These are phyloP conservation scores for Ondatra zibethicus DNA, from an alignment of 2,113 vertebrate genomes.

Conservation along the genomic window DNA sequence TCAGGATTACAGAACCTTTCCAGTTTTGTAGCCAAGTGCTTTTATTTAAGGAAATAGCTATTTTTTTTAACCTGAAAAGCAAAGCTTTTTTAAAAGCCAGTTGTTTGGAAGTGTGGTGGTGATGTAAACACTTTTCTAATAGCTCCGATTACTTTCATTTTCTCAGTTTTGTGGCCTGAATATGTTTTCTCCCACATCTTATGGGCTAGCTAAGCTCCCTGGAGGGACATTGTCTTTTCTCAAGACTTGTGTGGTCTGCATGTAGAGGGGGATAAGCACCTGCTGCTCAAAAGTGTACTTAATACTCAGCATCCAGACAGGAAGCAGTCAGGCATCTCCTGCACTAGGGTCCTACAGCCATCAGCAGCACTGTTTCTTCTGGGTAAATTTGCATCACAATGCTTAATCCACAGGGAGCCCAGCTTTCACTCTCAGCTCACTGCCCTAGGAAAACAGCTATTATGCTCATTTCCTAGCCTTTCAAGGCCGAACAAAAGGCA, in stretches of 20 bases:
- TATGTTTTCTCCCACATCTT: constrained; percentile 72
- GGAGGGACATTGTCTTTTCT: constrained; percentile 82
- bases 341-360: constrained; percentile 73
- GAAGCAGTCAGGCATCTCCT: constrained; percentile 79
- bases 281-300: constrained; percentile 83
- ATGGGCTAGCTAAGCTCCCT: constrained; percentile 76
- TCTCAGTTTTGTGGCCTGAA: constrained; percentile 74
- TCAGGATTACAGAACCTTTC: not conserved
- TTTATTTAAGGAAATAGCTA: constrained; percentile 21
- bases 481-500: constrained; percentile 62
- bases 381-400: constrained; percentile 81
- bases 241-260: constrained; percentile 82
- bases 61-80: not conserved
- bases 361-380: constrained; percentile 73
- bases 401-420: constrained; percentile 62
- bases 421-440: constrained; percentile 60
- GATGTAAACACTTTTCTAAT: constrained; percentile 60
- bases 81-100: constrained; percentile 10
- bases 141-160: constrained; percentile 26
- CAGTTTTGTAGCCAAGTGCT: not conserved
- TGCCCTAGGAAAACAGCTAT: constrained; percentile 77
- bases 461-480: constrained; percentile 75
- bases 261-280: constrained; percentile 80
- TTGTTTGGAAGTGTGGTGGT: constrained; percentile 33
- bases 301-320: constrained; percentile 82